Evolutionary conservation across 2,888 invertebrate species (phyloP).

Genomic region (Thecocarcelia acutangulata): DNA sequence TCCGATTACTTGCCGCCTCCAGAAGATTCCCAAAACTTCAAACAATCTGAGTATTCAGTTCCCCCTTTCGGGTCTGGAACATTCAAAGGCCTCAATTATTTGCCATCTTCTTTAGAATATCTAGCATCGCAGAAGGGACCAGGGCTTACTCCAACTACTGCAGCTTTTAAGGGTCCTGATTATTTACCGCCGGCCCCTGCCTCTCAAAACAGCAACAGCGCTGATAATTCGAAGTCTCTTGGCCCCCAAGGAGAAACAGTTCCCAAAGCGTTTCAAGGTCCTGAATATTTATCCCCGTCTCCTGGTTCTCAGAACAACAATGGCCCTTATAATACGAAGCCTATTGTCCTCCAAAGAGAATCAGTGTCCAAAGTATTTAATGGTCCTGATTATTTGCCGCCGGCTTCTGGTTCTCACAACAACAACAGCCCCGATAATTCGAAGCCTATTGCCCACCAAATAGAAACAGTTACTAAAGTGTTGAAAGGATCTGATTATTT

Average conservation of each 20-base stretch:
- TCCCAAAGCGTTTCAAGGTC: constrained; percentile 23
- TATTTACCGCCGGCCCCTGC: constrained; percentile 23
- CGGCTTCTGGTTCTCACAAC: neutral
- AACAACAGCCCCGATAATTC: constrained; percentile 21
- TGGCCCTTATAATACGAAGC: too few relatives aligned
- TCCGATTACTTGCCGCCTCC: constrained; percentile 71
- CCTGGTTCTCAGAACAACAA: too few relatives aligned
- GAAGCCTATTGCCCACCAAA: neutral
- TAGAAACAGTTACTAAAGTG: neutral
- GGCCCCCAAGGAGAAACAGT: neutral
- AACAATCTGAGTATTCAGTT: too few relatives aligned
- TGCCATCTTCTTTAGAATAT: constrained; percentile 9
- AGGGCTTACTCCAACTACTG: neutral
- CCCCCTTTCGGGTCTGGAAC: constrained; percentile 28
- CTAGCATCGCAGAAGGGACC: neutral
- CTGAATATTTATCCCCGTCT: constrained; percentile 35
- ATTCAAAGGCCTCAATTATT: constrained; percentile 41
- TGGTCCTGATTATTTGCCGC: constrained; percentile 26
- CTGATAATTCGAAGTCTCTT: constrained; percentile 2
- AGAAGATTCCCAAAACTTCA: too few relatives aligned
- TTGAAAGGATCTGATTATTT: constrained; percentile 49
- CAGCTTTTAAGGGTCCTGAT: constrained; percentile 15
- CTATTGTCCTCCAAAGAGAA: too few relatives aligned
- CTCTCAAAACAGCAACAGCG: constrained; percentile 21
- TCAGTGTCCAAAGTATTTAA: too few relatives aligned